A percentile compares a stretch with the other conserved stretches of the same genome.
Conservation (phyloP, 1,140 invertebrate species). For the Lepidurus couesii region DNA sequence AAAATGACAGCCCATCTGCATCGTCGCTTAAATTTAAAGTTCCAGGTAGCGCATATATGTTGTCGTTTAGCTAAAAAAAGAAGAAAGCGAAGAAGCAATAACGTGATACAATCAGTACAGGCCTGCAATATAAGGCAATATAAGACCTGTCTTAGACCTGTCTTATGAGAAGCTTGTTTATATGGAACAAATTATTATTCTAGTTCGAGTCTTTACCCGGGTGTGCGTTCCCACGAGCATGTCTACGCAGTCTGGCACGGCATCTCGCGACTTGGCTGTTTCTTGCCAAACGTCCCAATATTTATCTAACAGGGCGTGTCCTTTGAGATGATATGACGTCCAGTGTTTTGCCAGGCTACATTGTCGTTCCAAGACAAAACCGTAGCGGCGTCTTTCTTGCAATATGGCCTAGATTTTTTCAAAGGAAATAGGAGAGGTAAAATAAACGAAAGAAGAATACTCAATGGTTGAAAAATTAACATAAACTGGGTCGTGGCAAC, state of each 20-base stretch:
- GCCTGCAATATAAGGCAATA: background rate
- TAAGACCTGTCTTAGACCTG: background rate
- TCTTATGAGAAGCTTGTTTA: background rate
- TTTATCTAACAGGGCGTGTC: constrained; percentile 65
- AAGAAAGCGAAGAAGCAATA: background rate
- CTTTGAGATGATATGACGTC: constrained; percentile 75
- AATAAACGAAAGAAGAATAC: constrained; percentile 22
- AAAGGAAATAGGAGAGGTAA: background rate
- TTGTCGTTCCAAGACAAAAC: constrained; percentile 85
- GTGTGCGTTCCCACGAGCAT: constrained; percentile 27
- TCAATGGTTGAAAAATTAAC: background rate
- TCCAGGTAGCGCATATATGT: background rate
- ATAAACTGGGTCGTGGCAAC: background rate
- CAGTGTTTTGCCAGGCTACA: constrained; percentile 88
- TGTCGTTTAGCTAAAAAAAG: background rate
- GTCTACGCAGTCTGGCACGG: constrained; percentile 56
- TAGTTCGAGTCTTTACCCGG: constrained; percentile 17
- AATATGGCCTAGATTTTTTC: constrained; percentile 70
- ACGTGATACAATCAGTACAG: background rate
- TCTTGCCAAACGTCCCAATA: constrained; percentile 83
- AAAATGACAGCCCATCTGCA: background rate
- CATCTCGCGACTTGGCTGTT: constrained; percentile 75
- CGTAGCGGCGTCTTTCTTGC: constrained; percentile 84
- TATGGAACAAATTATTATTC: background rate
- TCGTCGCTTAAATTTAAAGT: background rate